phyloP scores from a whole-genome alignment of 2,888 invertebrate species.

The Balanococcus diminutus region DNA sequence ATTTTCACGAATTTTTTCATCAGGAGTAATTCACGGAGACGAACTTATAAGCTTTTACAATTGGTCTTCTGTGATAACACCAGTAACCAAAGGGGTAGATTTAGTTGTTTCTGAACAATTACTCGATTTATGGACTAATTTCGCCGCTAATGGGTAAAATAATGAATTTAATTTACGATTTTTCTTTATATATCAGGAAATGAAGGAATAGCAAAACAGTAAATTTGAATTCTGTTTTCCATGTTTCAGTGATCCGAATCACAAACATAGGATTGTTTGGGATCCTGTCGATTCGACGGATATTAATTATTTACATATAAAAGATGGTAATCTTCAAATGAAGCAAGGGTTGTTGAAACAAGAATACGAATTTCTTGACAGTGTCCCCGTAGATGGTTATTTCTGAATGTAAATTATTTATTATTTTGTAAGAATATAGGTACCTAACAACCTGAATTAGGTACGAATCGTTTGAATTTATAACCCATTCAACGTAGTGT shows the following conservation, averaged over 20 bases:
- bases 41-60: constrained; percentile 56
- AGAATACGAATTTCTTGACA: neutral
- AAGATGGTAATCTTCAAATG: neutral
- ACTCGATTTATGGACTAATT: constrained; percentile 53
- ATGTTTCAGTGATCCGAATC: neutral
- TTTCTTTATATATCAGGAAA: no score
- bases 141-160: constrained; percentile 38
- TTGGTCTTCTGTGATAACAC: neutral
- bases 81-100: constrained; percentile 42
- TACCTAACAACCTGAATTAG: no score
- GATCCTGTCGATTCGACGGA: neutral
- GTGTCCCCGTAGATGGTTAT: neutral
- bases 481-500: neutral
- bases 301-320: neutral
- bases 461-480: neutral
- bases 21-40: constrained; percentile 55
- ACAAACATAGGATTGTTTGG: neutral
- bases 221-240: no score
- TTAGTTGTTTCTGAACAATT: constrained; percentile 46
- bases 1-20: neutral
- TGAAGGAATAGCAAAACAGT: neutral
- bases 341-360: neutral
- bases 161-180: no score
- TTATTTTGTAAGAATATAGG: neutral
- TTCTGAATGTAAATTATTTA: neutral